Evolutionary conservation across 2,113 vertebrate species (phyloP), one percentile per base, ranked within the genome.

Genomic region (Silurus meridionalis): DNA sequence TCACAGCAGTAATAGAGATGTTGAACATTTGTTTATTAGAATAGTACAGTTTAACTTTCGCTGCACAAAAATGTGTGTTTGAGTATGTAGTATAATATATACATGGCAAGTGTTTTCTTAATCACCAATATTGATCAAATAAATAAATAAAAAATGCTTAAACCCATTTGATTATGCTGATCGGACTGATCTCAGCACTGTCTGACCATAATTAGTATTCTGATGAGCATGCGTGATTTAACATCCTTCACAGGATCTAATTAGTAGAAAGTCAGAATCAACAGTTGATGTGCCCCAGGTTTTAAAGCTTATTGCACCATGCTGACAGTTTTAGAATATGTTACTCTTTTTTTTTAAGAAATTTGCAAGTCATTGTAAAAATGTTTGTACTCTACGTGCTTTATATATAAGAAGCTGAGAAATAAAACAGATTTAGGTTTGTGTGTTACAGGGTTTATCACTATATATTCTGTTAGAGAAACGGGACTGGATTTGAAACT

Each of bases 161-260:
- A 58, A 57, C 75, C 15, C 7, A 9, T 58, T 79, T 79, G 53
- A 79, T 9, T 8, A 13, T 57, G 53, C 53, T 53, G 72, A 52
- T 75, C 9, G 52, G 71, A 11, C 46, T 23, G 37, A 72, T 72
- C 71, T 55, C 75, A 15, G 52, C 53, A 28, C 52, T 25, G 13
- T 37, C n/a, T 58, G 25, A 37, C 13, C 25, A 48, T 58, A 58
- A 37, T 60, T 80, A 80, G 15, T 60, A 80, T 80, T 80, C 75
- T 79, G 53, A 79, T 78, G n/a, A 78, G n/a, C 77, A 79, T 58
- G 77, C 15, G 60, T 37, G 8, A 80, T 80, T 60, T 80, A 60
- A 37, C 57, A 60, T 80, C 78, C 55, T 80, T 60, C 8, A 80
- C 28, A 80, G 28, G 28, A 80, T 60, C 55, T 46, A 11, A 80